Conservation (phyloP, 2,888 invertebrate species). For the Tyria jacobaeae region DNA sequence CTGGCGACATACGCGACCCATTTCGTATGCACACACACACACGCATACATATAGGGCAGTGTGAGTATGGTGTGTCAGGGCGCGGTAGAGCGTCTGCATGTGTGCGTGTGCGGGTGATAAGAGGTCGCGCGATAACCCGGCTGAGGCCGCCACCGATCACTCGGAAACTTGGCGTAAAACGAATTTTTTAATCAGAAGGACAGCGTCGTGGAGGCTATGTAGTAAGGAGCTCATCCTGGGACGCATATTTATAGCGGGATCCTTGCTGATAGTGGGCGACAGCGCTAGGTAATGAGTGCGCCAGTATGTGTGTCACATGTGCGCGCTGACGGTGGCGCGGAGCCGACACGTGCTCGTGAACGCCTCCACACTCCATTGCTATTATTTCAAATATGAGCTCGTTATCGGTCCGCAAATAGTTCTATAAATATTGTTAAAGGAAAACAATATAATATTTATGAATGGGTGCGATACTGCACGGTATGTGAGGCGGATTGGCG, state of each 20-base stretch:
- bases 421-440: conserved; percentile 50
- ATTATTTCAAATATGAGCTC: conserved; percentile 38
- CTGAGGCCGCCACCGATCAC: conserved; percentile 31
- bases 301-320: conserved; percentile 28
- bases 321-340: conserved; percentile 6
- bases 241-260: not conserved
- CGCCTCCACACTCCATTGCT: conserved; percentile 3
- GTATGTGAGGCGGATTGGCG: conserved; percentile 10
- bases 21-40: conserved; percentile 48
- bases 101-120: conserved; percentile 64
- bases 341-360: conserved; percentile 31
- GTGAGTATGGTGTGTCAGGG: conserved; percentile 24
- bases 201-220: conserved; percentile 2
- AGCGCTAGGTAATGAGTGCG: conserved; percentile 11
- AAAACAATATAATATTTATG: conserved; percentile 50
- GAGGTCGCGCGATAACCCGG: conserved; percentile 72
- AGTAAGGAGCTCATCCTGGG: not conserved
- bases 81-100: conserved; percentile 37
- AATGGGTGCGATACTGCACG: conserved; percentile 33
- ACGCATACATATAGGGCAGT: conserved; percentile 3
- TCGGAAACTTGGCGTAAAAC: conserved; percentile 23
- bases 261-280: not conserved
- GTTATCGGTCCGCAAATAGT: conserved; percentile 49
- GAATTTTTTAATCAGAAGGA: conserved; percentile 8
- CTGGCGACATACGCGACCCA: conserved; percentile 65